These are phyloP conservation scores for Gasterosteus nipponicus DNA, from an alignment of 2,113 vertebrate genomes.

Conservation along the genomic window DNA sequence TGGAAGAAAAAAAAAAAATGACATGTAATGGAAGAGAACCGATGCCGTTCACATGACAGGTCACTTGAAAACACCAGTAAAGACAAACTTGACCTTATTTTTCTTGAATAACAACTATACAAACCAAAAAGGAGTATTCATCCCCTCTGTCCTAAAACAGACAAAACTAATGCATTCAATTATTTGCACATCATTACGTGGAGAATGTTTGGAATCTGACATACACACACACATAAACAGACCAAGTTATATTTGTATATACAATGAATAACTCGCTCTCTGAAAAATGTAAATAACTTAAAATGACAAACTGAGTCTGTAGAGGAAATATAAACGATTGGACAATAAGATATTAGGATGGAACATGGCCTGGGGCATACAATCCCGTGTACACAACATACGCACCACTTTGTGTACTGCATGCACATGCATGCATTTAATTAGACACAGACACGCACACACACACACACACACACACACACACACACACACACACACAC, in stretches of 20 bases:
- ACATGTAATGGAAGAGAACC: slow-evolving; percentile 25
- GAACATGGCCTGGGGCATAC: slow-evolving; percentile 62
- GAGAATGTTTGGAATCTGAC: slow-evolving; percentile 69
- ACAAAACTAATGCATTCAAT: slow-evolving; percentile 52
- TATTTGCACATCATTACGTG: slow-evolving; percentile 58
- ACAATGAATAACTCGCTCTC: slow-evolving; percentile 68
- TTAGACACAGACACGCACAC: slow-evolving; percentile 3
- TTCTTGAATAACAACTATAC: slow-evolving; percentile 35
- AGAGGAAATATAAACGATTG: slow-evolving; percentile 56
- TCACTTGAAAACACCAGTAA: slow-evolving; percentile 33
- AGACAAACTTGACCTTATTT: slow-evolving; percentile 25
- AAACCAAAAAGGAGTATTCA: slow-evolving; percentile 30
- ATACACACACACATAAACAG: slow-evolving; percentile 76
- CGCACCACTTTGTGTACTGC: slow-evolving; percentile 42
- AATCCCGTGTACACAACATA: slow-evolving; percentile 52
- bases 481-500: slow-evolving; percentile 17
- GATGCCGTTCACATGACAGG: slow-evolving; percentile 23
- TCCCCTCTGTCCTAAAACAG: slow-evolving; percentile 33
- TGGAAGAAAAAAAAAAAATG: too few relatives aligned
- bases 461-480: slow-evolving; percentile 11
- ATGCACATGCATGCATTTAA: slow-evolving; percentile 46
- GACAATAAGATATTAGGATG: slow-evolving; percentile 58
- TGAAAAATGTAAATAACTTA: slow-evolving; percentile 77
- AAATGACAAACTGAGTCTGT: slow-evolving; percentile 68
- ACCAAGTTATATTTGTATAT: slow-evolving; percentile 70